phyloP scores from a whole-genome alignment of 2,113 vertebrate species.

The Monopterus albus region DNA sequence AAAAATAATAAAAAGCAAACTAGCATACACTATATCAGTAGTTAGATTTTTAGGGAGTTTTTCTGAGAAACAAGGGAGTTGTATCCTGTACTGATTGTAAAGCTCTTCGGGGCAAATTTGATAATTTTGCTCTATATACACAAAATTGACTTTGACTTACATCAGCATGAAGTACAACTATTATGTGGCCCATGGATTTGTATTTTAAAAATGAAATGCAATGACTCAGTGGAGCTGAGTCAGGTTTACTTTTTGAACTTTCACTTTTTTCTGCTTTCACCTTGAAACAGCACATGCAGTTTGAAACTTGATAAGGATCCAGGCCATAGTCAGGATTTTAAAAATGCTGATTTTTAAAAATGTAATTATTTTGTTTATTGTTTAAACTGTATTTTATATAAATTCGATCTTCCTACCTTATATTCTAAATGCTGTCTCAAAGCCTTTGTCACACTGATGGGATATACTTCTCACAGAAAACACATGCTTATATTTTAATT shows the following conservation, averaged over 20 bases:
- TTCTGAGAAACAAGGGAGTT: too few species aligned
- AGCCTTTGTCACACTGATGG: too few species aligned
- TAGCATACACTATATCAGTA: background rate
- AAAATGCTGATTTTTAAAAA: background rate
- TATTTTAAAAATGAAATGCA: background rate
- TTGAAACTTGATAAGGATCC: background rate
- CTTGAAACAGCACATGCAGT: background rate
- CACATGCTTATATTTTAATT: too few species aligned
- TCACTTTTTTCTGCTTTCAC: too few species aligned
- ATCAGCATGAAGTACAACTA: slow-evolving; percentile 12
- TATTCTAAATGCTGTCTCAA: background rate
- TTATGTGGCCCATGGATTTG: background rate
- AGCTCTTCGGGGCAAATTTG: background rate
- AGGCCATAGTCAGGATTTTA: background rate
- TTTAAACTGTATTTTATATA: too few species aligned
- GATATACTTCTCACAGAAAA: too few species aligned
- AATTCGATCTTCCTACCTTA: background rate
- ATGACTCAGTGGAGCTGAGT: background rate
- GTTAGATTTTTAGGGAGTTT: too few species aligned
- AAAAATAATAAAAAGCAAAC: background rate
- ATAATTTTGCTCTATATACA: background rate
- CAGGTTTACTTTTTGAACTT: background rate
- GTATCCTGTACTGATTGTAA: background rate
- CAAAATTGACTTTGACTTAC: background rate
- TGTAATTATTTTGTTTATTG: background rate